Evolutionary conservation across 64 coral and sea anemone genomes (phyloP).

Genomic region (Pocillopora damicornis): DNA sequence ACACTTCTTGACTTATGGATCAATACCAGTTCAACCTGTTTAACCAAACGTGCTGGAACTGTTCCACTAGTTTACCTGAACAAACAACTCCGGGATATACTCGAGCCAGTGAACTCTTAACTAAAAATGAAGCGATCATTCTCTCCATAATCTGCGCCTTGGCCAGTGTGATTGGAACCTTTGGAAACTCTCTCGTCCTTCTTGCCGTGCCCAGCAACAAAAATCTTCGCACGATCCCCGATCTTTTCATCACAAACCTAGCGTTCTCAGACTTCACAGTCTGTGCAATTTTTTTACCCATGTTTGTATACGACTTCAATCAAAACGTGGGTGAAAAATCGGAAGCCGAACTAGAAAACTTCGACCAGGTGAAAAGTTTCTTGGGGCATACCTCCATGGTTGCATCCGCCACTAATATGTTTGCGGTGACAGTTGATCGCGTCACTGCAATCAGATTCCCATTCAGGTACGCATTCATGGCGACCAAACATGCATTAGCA

Average conservation of each 20-base stretch:
- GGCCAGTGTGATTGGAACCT: constrained; percentile 2
- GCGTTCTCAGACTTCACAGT: constrained; percentile 20
- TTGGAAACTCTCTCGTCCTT: constrained; percentile 7
- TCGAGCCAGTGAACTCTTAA: not conserved
- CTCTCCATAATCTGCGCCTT: not conserved
- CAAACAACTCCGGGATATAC: not conserved
- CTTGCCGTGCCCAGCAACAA: not conserved
- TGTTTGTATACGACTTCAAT: constrained; percentile 1
- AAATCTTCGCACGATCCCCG: constrained; percentile 10
- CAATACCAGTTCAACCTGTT: not conserved
- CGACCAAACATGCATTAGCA: not conserved
- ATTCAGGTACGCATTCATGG: not conserved
- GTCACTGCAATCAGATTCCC: constrained; percentile 11
- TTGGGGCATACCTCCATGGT: not conserved
- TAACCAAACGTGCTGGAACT: constrained; percentile 8
- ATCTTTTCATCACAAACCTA: constrained; percentile 33
- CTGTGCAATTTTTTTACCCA: not conserved
- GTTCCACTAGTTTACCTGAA: not conserved
- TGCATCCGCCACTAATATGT: constrained; percentile 23
- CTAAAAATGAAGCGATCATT: not conserved
- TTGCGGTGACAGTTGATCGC: constrained; percentile 24
- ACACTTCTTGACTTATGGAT: not conserved
- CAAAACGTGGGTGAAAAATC: not conserved
- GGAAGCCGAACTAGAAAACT: not conserved
- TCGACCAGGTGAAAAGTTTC: not conserved